Conservation (phyloP, 2,113 vertebrate genomes). For the Amazona vittata region DNA sequence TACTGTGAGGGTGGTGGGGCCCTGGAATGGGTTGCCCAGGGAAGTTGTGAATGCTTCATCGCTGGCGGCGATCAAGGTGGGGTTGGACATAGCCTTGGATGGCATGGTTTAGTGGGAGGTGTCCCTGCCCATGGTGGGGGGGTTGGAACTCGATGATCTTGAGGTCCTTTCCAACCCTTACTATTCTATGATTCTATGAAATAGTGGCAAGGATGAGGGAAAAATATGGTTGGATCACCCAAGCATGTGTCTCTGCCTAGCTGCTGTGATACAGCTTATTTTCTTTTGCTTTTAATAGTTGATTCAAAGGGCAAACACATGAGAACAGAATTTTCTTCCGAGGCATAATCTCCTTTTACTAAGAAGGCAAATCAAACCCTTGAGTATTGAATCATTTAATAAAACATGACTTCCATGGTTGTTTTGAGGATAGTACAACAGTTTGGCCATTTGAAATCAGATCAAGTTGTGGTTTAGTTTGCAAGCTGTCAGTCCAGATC, state of each 20-base stretch:
- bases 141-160: too few relatives aligned
- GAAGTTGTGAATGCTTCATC: too few relatives aligned
- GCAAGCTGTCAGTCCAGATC: constrained; percentile 47
- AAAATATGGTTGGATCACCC: not conserved
- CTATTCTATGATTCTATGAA: too few relatives aligned
- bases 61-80: too few relatives aligned
- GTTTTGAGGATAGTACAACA: not conserved
- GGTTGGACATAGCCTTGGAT: too few relatives aligned
- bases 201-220: not conserved
- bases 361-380: not conserved
- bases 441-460: constrained; percentile 28
- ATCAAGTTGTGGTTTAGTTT: constrained; percentile 21
- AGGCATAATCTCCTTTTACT: not conserved
- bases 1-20: too few relatives aligned
- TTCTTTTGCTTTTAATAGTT: not conserved
- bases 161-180: too few relatives aligned
- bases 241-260: rapidly evolving
- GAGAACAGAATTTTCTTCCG: not conserved
- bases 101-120: too few relatives aligned
- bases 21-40: too few relatives aligned
- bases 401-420: not conserved
- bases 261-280: not conserved
- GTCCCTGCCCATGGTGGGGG: too few relatives aligned
- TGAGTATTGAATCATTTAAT: not conserved
- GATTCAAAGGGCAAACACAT: not conserved